phyloP scores from a whole-genome alignment of 2,797 vertebrate genomes.

The Micrastur ruficollis region DNA sequence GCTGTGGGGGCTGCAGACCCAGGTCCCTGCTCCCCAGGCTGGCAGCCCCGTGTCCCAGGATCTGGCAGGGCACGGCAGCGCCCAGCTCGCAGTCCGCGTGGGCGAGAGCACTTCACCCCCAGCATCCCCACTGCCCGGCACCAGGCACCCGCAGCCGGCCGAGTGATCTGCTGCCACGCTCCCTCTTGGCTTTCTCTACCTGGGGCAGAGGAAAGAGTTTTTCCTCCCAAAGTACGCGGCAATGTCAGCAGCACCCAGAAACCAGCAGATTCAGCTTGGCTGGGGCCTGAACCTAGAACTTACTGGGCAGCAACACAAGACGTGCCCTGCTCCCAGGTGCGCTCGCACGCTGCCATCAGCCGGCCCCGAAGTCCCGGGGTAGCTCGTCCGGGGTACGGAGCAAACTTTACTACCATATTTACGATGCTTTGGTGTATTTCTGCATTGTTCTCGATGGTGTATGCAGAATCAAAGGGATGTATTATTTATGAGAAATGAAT shows the following conservation, averaged over 20 bases:
- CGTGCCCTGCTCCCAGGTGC: rapidly evolving
- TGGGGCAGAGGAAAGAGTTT: not conserved
- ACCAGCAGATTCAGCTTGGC: not conserved
- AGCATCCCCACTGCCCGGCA: not conserved
- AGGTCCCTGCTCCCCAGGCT: not conserved
- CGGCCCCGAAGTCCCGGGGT: no score
- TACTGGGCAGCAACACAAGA: rapidly evolving
- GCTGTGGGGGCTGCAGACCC: not conserved
- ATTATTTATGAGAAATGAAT: slow-evolving; percentile 23
- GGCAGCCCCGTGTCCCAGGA: no score
- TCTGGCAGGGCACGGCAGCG: not conserved
- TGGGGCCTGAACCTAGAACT: not conserved
- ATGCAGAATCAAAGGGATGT: not conserved
- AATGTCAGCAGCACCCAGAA: not conserved
- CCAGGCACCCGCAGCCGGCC: not conserved
- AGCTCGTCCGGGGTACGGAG: not conserved
- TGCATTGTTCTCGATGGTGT: not conserved
- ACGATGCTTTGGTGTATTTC: not conserved
- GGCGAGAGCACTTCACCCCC: not conserved
- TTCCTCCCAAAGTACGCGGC: not conserved
- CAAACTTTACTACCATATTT: not conserved
- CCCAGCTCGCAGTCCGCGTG: rapidly evolving
- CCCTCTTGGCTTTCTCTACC: not conserved
- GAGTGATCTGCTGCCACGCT: rapidly evolving
- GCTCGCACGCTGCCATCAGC: rapidly evolving